These are phyloP conservation scores for Astropecten irregularis DNA, from an alignment of 53 echinoderm and acorn worm species.

Conservation along the genomic window DNA sequence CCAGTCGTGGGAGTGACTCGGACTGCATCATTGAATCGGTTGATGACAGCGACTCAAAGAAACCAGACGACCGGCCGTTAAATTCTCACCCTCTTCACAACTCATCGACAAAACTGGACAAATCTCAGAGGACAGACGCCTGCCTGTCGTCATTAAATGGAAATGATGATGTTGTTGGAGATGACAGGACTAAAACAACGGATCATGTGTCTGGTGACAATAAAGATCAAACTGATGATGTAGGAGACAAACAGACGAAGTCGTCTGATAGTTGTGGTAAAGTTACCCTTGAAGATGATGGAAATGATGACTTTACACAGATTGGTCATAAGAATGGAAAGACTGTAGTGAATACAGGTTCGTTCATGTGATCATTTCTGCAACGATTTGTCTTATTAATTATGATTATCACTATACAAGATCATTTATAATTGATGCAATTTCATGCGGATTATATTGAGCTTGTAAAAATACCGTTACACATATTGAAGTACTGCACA, in stretches of 20 bases:
- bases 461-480: no score
- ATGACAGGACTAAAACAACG: conserved; percentile 10
- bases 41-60: background rate
- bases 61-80: background rate
- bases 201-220: background rate
- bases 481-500: no score
- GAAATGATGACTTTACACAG: background rate
- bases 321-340: conserved; percentile 19
- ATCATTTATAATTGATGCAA: no score
- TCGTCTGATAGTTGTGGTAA: background rate
- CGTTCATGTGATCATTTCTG: background rate
- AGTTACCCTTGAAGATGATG: no score
- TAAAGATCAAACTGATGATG: background rate
- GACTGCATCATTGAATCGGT: conserved; percentile 36
- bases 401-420: background rate
- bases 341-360: background rate
- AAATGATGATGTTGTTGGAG: background rate
- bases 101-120: background rate
- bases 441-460: no score
- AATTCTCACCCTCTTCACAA: background rate
- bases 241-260: background rate
- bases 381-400: background rate
- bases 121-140: background rate
- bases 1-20: conserved; percentile 30
- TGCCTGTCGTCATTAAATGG: background rate